Percentiles rank a stretch among this genome's conserved stretches.
phyloP scores from a whole-genome alignment of 2,113 vertebrate species.

The Ceratotherium simum region DNA sequence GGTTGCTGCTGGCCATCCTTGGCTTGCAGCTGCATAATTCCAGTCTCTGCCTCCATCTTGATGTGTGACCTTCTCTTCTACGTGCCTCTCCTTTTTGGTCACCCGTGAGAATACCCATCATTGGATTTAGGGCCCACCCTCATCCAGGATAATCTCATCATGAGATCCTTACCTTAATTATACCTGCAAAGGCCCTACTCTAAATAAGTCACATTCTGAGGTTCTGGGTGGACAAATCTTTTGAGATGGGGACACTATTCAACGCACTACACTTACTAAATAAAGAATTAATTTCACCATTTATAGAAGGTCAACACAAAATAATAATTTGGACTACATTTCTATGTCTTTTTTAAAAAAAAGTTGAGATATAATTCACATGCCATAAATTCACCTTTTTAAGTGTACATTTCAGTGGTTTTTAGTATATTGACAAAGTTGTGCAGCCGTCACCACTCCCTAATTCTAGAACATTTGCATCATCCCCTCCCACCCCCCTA shows the following conservation, averaged over 20 bases:
- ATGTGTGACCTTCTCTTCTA: not conserved
- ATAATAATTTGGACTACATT: not conserved
- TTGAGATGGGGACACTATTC: not conserved
- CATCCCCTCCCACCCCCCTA: fast-evolving
- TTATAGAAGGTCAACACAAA: not conserved
- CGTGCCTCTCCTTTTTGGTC: not conserved
- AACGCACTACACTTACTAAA: not conserved
- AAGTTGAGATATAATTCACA: not conserved
- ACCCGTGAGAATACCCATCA: not conserved
- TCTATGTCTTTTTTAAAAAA: not conserved
- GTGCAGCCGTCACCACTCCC: not conserved
- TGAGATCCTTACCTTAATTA: not conserved
- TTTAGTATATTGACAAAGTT: not conserved
- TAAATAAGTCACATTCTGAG: not conserved
- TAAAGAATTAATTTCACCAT: not conserved
- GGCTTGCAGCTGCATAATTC: not conserved
- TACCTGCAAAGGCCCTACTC: not conserved
- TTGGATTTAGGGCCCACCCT: not conserved
- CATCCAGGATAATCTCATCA: not conserved
- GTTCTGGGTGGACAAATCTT: not conserved
- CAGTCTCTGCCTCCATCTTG: not conserved
- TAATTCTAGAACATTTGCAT: not conserved
- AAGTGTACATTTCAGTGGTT: not conserved
- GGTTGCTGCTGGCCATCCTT: too few relatives aligned
- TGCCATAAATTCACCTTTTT: not conserved